Conservation (phyloP, 2,113 vertebrate genomes). For the Gobio gobio region DNA sequence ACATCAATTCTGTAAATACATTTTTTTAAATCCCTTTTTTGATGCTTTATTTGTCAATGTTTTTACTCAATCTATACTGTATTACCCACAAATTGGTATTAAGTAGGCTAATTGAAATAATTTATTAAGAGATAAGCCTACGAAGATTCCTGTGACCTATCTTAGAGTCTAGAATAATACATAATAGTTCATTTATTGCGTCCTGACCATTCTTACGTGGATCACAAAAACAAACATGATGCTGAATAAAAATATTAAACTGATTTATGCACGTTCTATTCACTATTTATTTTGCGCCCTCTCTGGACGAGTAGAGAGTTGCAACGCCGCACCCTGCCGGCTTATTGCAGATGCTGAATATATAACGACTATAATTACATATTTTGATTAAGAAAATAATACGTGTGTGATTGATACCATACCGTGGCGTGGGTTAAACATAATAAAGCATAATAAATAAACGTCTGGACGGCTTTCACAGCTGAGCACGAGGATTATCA, state of each 20-base stretch:
- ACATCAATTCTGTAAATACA: too few relatives aligned
- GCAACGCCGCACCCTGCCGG: slow-evolving; percentile 45
- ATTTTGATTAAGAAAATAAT: not conserved
- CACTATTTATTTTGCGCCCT: not conserved
- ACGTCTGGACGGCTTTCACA: not conserved
- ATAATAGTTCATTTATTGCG: not conserved
- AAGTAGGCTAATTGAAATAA: not conserved
- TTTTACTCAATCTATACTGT: not conserved
- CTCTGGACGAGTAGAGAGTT: slow-evolving; percentile 4
- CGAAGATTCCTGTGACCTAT: not conserved
- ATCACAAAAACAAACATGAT: not conserved
- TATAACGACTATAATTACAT: not conserved
- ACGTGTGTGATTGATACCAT: not conserved
- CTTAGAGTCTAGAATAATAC: not conserved
- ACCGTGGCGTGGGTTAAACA: not conserved
- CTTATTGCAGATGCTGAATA: slow-evolving; percentile 28
- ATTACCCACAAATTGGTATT: not conserved
- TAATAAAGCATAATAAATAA: not conserved
- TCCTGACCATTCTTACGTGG: not conserved
- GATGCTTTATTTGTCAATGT: too few relatives aligned
- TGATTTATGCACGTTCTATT: not conserved
- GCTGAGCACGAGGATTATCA: slow-evolving; percentile 33
- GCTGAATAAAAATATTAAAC: not conserved
- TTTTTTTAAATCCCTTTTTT: too few relatives aligned
- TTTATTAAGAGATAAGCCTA: not conserved